Evolutionary conservation across 2,113 vertebrate genomes (phyloP), one percentile per base, ranked within the genome.

Genomic region (Stigmatopora nigra): DNA sequence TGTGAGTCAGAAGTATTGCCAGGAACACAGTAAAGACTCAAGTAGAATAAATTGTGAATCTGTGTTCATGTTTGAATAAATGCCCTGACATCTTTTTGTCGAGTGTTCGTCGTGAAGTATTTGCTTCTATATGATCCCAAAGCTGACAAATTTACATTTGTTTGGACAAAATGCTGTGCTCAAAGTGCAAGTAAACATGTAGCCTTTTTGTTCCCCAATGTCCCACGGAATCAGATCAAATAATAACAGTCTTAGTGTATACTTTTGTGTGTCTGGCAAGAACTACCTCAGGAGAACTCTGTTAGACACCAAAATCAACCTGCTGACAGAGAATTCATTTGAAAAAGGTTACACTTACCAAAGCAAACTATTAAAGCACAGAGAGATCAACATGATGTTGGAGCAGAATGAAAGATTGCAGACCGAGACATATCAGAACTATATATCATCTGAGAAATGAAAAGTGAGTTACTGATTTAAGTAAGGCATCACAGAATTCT

Each of bases 31-130:
- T 64, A 61, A 76, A 76, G 70, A 70, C 70, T 64, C 63, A 2
- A 47, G 79, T 70, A 75, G 85, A 87, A 89, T 89, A 88, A 86
- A 90, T 90, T 81, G 63, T 55, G 46, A 58, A 16, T 72, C 41
- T 69, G 56, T 65, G 15, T 17, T 2, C 46, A 19, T 31, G 52
- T 25, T 35, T 63, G 47, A 35, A 20, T 57, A 20, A 41, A 2
- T 45, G 8, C 41, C 8, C 11, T 7, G 58, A 46, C 31, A 19
- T 31, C 61, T 1, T 14, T 12, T 31, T 22, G 12, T 25, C 61
- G 1, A 16, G 10, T 9, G 20, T 55, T 47, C 72, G 41, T 70
- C 63, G 65, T 67, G 69, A 49, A 61, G 51, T 12, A 10, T 66
- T 72, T 64, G 20, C 65, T 68, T 68, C 61, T 63, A 58, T 68